A percentile compares a stretch with the other conserved stretches of the same genome.
These are phyloP conservation scores for Melikaiella ostensackeni DNA, from an alignment of 2,888 invertebrate species.

Conservation along the genomic window DNA sequence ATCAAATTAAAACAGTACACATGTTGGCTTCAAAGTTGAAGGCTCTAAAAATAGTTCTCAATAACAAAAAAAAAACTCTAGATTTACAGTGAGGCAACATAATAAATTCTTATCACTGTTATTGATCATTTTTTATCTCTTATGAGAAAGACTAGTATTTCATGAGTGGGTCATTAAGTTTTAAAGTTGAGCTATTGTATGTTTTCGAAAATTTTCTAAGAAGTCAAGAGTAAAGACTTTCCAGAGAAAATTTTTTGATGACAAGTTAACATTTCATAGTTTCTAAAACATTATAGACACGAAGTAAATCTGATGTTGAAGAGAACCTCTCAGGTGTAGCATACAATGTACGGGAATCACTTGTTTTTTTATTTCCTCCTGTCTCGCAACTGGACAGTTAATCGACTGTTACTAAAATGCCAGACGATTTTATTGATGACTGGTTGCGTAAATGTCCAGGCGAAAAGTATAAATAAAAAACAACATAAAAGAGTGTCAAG, in stretches of 20 bases:
- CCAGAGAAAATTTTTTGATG: neutral
- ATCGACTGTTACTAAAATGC: constrained; percentile 1
- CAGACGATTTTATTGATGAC: neutral
- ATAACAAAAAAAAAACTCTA: too few species aligned
- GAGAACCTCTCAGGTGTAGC: neutral
- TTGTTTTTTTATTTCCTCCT: constrained; percentile 6
- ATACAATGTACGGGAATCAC: neutral
- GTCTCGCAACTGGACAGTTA: neutral
- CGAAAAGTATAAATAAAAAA: neutral
- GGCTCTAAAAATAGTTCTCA: too few species aligned
- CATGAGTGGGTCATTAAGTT: too few species aligned
- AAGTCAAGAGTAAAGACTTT: constrained; percentile 8
- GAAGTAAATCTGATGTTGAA: neutral
- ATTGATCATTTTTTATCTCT: too few species aligned
- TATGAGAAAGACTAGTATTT: too few species aligned
- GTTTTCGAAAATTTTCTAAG: too few species aligned
- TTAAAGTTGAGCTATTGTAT: too few species aligned
- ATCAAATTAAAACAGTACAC: too few species aligned
- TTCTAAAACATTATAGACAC: neutral
- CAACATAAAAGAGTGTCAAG: too few species aligned
- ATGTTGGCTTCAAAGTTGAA: too few species aligned
- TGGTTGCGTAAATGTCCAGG: neutral
- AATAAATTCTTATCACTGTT: too few species aligned
- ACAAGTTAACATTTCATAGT: neutral
- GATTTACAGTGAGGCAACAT: too few species aligned